These are phyloP conservation scores for Acanthacorydalis orientalis DNA, from an alignment of 2,888 invertebrate genomes.

Conservation along the genomic window DNA sequence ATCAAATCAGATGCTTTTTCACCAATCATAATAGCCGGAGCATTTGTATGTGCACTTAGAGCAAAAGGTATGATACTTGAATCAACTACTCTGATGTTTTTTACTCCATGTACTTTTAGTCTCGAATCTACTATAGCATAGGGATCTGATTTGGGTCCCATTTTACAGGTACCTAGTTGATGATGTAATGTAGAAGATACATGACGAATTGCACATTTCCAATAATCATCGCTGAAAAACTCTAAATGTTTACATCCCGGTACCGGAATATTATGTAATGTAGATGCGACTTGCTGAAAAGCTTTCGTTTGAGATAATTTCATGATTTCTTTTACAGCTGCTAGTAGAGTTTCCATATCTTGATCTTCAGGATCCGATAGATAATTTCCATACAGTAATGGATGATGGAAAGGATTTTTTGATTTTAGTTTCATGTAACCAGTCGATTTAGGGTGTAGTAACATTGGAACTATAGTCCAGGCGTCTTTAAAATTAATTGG, in stretches of 20 bases:
- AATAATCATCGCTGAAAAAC: constrained; percentile 43
- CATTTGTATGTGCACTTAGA: constrained; percentile 47
- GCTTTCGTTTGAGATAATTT: constrained; percentile 28
- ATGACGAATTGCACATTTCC: constrained; percentile 45
- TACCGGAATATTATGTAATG: constrained; percentile 32
- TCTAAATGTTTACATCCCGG: constrained; percentile 33
- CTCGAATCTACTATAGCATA: constrained; percentile 44
- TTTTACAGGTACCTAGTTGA: constrained; percentile 51
- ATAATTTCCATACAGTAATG: constrained; percentile 42
- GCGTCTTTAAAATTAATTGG: constrained; percentile 28
- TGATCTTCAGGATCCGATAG: constrained; percentile 28
- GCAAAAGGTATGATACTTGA: constrained; percentile 50
- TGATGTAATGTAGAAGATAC: constrained; percentile 47
- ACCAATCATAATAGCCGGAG: constrained; percentile 52
- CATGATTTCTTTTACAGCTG: constrained; percentile 31
- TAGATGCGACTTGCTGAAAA: constrained; percentile 38
- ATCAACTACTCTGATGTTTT: constrained; percentile 46
- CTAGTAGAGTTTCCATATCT: constrained; percentile 29
- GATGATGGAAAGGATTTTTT: constrained; percentile 37
- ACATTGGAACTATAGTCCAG: constrained; percentile 34
- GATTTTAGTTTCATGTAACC: constrained; percentile 32
- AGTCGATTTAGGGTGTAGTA: constrained; percentile 36
- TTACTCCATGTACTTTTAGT: constrained; percentile 41
- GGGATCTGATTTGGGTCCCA: constrained; percentile 41
- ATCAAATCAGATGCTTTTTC: constrained; percentile 54